Conservation (phyloP, 2,797 vertebrate genomes). For the Dendrocincla fuliginosa region DNA sequence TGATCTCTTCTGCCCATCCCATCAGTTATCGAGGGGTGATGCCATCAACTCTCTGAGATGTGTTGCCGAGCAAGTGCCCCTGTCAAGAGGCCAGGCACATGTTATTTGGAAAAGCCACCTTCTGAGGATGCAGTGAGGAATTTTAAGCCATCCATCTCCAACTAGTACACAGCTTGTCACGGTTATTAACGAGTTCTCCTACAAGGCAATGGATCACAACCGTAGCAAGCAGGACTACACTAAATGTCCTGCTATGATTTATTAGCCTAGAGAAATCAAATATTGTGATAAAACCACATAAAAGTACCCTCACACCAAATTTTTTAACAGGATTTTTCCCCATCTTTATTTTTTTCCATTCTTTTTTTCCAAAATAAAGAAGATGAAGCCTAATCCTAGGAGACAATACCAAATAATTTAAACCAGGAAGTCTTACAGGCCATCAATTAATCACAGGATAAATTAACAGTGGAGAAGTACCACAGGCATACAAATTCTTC, state of each 20-base stretch:
- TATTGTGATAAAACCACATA: background rate
- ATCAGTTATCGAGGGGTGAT: background rate
- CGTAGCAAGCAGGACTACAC: background rate
- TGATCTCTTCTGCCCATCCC: background rate
- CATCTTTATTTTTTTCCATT: too few species aligned
- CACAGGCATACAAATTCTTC: background rate
- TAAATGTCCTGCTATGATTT: slow-evolving; percentile 12
- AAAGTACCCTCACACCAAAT: background rate
- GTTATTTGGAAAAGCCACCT: background rate
- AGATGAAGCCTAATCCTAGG: background rate
- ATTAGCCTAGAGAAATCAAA: slow-evolving; percentile 4
- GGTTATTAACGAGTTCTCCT: slow-evolving; percentile 50
- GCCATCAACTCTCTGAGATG: accelerated
- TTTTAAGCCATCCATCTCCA: background rate
- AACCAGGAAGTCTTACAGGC: background rate
- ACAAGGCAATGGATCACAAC: slow-evolving; percentile 34
- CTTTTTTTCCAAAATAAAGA: background rate
- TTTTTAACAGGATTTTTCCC: background rate
- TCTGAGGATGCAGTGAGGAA: background rate
- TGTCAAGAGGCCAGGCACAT: background rate
- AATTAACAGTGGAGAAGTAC: background rate
- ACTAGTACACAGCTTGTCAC: slow-evolving; percentile 21
- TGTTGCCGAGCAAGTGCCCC: accelerated
- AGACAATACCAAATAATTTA: slow-evolving; percentile 4
- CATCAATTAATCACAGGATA: background rate